These are phyloP conservation scores for Aphelinus atriplicis DNA, from an alignment of 1,140 invertebrate genomes.

Conservation along the genomic window DNA sequence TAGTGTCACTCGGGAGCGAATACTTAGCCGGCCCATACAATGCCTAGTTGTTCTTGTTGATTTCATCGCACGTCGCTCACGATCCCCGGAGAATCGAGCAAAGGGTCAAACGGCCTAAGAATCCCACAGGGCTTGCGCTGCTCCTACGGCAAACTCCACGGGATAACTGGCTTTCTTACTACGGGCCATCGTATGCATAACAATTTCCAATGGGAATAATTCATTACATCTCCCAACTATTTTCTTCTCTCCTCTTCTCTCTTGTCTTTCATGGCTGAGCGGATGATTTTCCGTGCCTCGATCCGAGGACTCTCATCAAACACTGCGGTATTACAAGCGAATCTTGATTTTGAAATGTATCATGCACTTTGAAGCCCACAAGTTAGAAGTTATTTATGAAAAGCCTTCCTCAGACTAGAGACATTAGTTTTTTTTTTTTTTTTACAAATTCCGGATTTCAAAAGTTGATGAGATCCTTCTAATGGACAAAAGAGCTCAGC, in stretches of 20 bases:
- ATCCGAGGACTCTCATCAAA: no score
- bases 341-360: no score
- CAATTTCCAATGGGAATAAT: conserved; percentile 10
- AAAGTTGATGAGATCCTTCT: no score
- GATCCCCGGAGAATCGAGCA: conserved; percentile 55
- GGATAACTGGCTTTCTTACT: conserved; percentile 11
- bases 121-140: conserved; percentile 50
- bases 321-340: no score
- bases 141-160: conserved; percentile 38
- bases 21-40: conserved; percentile 49
- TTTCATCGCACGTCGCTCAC: conserved; percentile 63
- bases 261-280: neutral
- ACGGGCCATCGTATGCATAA: conserved; percentile 15
- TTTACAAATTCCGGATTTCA: no score
- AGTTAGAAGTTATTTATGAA: no score
- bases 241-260: neutral
- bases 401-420: no score
- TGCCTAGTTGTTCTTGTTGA: conserved; percentile 65
- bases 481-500: no score
- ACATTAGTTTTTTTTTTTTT: no score
- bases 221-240: conserved; percentile 13
- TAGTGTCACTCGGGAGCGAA: conserved; percentile 61
- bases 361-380: no score
- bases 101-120: conserved; percentile 59
- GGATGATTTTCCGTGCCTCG: no score